Base-by-base conservation (phyloP, 2,888 invertebrate genomes). In the Drepana falcataria region DNA sequence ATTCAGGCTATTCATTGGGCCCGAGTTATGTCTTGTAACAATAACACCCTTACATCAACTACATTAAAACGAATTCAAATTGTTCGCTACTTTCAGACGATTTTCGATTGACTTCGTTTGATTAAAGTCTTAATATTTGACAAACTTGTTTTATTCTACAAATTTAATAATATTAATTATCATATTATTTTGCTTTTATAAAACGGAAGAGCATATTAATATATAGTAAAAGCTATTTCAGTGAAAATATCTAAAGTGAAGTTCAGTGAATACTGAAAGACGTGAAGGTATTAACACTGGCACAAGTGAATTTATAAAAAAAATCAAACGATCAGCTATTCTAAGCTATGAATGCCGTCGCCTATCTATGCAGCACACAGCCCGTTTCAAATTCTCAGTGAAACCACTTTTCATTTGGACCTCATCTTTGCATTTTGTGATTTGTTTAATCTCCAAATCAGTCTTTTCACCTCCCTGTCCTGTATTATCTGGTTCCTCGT, bases 351-450 rank as follows among this genome's bases (percentile, higher is more conserved):
- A 90, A 57, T 88, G 86, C 53, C 87, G 75, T 73, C 90, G 77
- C 57, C 81, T 86, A 68, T 90, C 89, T 59, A 90, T 88, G 69
- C 91, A 91, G 71, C 91, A 91, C 59, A 91, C 87, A 54, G 84
- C 90, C 74, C 83, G 79, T 58, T 83, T 89, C 54, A 91, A 75
- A 72, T 88, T 87, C 63, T 87, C 89, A 55, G 89, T 75, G 69
- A 91, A 90, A 71, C 91, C 87, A 73, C 77, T 69, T 64, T 84
- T 89, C 48, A 73, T 77, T 75, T 85, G 85, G 74, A 81, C 81
- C 69, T 86, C 87, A 57, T 59, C 68, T 74, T 82, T 83, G 59
- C 74, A 75, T 68, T 71, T 77, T 51, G 68, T 75, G 58, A 68
- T 63, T 55, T 79, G 65, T 56, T 73, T 75, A 53, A 61, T 60